phyloP scores from a whole-genome alignment of 1,140 invertebrate genomes.

The Atta colombica region DNA sequence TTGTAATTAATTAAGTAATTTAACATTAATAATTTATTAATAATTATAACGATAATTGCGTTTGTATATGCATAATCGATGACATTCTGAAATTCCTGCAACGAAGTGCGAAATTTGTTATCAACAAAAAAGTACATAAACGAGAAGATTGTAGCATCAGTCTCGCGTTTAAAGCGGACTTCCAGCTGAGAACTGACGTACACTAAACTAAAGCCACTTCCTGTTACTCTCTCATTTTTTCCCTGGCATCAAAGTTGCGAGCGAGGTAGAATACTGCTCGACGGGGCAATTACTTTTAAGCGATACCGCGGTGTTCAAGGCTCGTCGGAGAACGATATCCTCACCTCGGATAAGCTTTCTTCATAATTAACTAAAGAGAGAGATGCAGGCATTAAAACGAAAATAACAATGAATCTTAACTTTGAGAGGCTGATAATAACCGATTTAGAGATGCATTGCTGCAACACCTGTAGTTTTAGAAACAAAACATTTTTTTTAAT shows the following conservation, averaged over 20 bases:
- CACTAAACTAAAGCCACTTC: conserved; percentile 42
- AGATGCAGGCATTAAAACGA: conserved; percentile 75
- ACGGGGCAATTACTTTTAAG: conserved; percentile 73
- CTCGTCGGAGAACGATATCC: conserved; percentile 67
- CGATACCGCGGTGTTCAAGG: conserved; percentile 71
- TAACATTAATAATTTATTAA: conserved; percentile 20
- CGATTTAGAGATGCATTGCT: not conserved
- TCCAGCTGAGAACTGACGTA: conserved; percentile 49
- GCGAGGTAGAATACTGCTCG: conserved; percentile 42
- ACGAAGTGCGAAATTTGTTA: conserved; percentile 51
- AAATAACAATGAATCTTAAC: conserved; percentile 76
- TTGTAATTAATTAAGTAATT: not conserved
- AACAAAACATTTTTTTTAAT: not conserved
- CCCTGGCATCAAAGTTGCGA: conserved; percentile 50
- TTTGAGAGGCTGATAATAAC: conserved; percentile 59
- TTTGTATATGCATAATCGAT: conserved; percentile 37
- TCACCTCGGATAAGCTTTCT: conserved; percentile 74
- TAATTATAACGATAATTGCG: not conserved
- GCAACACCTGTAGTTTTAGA: not conserved
- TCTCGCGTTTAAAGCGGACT: conserved; percentile 41
- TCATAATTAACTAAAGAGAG: conserved; percentile 77
- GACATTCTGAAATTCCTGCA: conserved; percentile 5
- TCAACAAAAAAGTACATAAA: conserved; percentile 39
- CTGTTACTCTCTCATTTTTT: conserved; percentile 62
- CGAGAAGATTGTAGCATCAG: conserved; percentile 37